Evolutionary conservation across 1,140 invertebrate species (phyloP), one percentile per base, ranked within the genome.

Genomic region (Diabrotica virgifera): DNA sequence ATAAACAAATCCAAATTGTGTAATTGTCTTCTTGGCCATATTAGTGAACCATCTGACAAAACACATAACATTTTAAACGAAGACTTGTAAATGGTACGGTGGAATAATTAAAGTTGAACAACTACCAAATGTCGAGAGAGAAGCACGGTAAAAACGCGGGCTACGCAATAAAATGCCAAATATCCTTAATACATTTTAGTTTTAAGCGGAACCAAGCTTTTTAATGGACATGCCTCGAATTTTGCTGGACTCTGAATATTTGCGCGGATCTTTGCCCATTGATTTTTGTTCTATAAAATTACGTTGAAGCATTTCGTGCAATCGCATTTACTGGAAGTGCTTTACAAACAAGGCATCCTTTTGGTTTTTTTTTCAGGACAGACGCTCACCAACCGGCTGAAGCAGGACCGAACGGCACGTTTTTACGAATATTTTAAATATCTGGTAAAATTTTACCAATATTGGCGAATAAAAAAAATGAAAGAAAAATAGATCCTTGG

Each of bases 201-300:
- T 73, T 70, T 68, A 60, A 68, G 66, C 62, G 54, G 57, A 55
- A 64, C 51, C 63, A 24, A 52, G 52, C n/a, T 68, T 64, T 68
- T 68, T 71, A 69, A 69, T 67, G 64, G 66, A 68, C 68, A 71
- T 73, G 68, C 68, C 62, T 71, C 59, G 61, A 65, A 73, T 73
- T 67, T 73, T 63, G 62, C 53, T 36, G 55, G 70, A 67, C 70
- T 72, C 63, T 55, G 65, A 66, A 72, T 70, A 70, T 69, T 67
- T 53, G 52, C 52, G 60, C 61, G 58, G 70, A 66, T 51, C 65
- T 70, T 52, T 51, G 63, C 64, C 70, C 70, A 71, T 68, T 71
- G 70, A 68, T 68, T 71, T 68, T 71, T 71, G 70, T 71, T 66
- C 67, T 71, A 69, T 71, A 69, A 71, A 68, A 71, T 71, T 71